Percentiles rank a stretch among this genome's conserved stretches.
Evolutionary conservation across 2,113 vertebrate species (phyloP).

Genomic region (Damaliscus lunatus): DNA sequence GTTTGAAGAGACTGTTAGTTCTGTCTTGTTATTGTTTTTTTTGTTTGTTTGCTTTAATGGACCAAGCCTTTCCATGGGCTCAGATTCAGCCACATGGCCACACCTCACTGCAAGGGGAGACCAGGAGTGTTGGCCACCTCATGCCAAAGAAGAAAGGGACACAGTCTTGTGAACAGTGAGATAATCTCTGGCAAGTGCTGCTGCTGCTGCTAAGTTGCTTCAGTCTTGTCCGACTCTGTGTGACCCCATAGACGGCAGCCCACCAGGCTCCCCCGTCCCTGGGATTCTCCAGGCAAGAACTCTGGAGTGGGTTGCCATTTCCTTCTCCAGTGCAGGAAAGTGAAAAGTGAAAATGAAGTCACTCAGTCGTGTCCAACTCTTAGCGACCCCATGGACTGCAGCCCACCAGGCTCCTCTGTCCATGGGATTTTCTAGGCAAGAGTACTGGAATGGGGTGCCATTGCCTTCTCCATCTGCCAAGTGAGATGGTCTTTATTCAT

Average conservation of each 20-base stretch:
- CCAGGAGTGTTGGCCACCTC: neutral
- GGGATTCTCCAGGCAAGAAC: no score
- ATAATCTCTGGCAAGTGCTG: neutral
- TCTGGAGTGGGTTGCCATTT: no score
- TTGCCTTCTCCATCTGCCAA: neutral
- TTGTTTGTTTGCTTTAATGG: neutral
- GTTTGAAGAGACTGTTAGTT: neutral
- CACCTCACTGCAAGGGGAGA: neutral
- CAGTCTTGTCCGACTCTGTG: no score
- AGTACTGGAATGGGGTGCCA: no score
- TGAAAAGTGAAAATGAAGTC: no score
- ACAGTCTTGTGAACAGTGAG: neutral
- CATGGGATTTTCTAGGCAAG: no score
- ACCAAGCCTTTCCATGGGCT: neutral
- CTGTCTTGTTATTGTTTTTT: neutral
- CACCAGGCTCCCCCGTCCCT: no score
- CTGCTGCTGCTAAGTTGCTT: no score
- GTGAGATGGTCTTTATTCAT: neutral
- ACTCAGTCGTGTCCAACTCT: rapidly evolving
- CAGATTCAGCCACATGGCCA: neutral
- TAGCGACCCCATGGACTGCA: no score
- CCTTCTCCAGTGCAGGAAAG: no score
- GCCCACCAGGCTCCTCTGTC: no score
- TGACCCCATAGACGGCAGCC: no score
- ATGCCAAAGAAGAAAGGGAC: neutral